Percentiles rank a stretch among this genome's conserved stretches.
Evolutionary conservation across 1,140 invertebrate species (phyloP).

Genomic region (Drosophila cardini): DNA sequence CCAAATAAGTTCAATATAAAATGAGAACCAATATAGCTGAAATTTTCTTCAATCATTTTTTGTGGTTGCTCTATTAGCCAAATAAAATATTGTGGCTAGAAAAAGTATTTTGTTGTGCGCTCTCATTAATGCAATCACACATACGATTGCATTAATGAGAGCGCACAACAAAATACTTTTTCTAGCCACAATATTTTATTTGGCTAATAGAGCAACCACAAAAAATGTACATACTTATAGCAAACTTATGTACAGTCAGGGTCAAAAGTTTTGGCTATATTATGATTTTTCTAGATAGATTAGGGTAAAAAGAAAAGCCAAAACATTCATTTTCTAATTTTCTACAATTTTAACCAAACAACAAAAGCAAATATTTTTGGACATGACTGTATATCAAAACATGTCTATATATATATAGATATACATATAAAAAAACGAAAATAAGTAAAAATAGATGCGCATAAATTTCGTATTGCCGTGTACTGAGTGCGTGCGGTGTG

Average conservation of each 20-base stretch:
- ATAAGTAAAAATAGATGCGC: neutral
- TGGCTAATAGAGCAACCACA: neutral
- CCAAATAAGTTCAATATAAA: neutral
- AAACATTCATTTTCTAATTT: too few relatives aligned
- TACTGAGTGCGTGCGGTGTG: too few relatives aligned
- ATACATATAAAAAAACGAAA: neutral
- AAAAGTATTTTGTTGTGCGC: too few relatives aligned
- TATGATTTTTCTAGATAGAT: too few relatives aligned
- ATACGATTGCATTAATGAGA: too few relatives aligned
- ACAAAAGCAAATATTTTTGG: too few relatives aligned
- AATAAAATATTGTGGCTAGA: neutral
- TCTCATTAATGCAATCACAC: too few relatives aligned
- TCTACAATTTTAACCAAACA: too few relatives aligned
- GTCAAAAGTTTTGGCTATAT: too few relatives aligned
- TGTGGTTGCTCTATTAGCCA: neutral
- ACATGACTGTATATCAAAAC: neutral
- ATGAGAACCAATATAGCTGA: neutral
- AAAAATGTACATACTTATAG: too few relatives aligned
- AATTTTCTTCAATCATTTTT: neutral
- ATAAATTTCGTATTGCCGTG: neutral
- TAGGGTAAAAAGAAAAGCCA: too few relatives aligned
- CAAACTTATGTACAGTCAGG: neutral
- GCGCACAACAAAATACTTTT: too few relatives aligned
- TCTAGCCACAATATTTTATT: neutral
- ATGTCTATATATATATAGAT: neutral